Base-by-base conservation (phyloP, 2,888 invertebrate genomes). In the Prenolepis imparis region DNA sequence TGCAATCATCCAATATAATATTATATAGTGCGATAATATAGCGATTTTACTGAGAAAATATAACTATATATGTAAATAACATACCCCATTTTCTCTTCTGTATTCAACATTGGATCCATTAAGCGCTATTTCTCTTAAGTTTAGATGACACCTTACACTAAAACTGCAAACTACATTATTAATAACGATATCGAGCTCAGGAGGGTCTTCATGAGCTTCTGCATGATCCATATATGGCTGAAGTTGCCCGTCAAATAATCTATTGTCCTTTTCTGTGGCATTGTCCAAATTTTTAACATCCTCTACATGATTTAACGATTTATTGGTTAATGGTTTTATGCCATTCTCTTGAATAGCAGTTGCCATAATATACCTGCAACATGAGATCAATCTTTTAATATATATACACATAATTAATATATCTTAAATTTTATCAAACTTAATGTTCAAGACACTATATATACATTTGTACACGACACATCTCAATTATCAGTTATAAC, bases 131-230 rank as follows among this genome's bases (percentile, higher is more conserved):
- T 98, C 97, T 93, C 98, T 97, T 94, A 99, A 96, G 96, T 99
- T 98, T 93, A 99, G 96, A 95, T 99, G 99, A 95, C 99, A 99
- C 95, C 98, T 97, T 88, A 99, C 98, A 96, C 98, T 98, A 96
- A 99, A 98, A 96, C 97, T 98, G 96, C 98, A 98, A 94, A 99
- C 99, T 91, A 99, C 99, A 96, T 99, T 99, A 96, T 98, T 99
- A 95, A 99, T 98, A 94, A 98, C 97, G 94, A 99, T 99, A 95
- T 99, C 99, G 95, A 99, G 97, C 95, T 98, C 98, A 12, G 97
- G 97, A 89, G 97, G 97, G 24, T 94, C 91, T 63, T 93, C 74
- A 15, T 44, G 41, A 18, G 39, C 87, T 18, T 84, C 52, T 12
- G 57, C 5, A 57, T 84, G 70, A 57, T 85, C 87, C 55, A 85